Conservation (phyloP, 2,797 vertebrate species). For the Chelon labrosus region DNA sequence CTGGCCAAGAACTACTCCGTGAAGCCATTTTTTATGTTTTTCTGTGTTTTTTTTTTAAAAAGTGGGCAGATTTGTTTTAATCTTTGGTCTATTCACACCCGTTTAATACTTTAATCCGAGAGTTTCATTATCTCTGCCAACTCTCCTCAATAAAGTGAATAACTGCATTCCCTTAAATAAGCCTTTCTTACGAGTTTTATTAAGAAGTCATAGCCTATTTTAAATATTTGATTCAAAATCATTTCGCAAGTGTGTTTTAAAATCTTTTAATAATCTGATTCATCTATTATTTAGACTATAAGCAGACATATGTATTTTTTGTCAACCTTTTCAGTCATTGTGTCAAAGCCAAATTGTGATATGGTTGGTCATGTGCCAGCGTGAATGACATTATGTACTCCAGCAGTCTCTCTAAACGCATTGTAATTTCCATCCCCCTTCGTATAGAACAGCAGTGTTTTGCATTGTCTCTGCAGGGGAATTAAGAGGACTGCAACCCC, state of each 20-base stretch:
- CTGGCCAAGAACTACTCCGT: no score
- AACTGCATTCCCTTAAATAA: not conserved
- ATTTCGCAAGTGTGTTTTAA: not conserved
- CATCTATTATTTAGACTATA: slow-evolving; percentile 12
- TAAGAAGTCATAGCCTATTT: not conserved
- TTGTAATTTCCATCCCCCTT: slow-evolving; percentile 25
- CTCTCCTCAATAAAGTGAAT: not conserved
- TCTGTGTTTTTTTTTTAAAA: no score
- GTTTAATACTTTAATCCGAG: not conserved
- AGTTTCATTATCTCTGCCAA: not conserved
- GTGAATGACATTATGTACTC: slow-evolving; percentile 34
- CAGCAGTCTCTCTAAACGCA: slow-evolving; percentile 37
- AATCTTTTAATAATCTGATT: not conserved
- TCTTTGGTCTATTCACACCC: not conserved
- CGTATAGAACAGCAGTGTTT: slow-evolving; percentile 31
- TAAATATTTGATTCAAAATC: not conserved
- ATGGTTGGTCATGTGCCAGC: slow-evolving; percentile 35
- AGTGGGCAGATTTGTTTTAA: not conserved
- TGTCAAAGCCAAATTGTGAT: slow-evolving; percentile 12
- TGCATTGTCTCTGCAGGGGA: slow-evolving; percentile 59
- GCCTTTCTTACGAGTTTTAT: not conserved
- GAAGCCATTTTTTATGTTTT: no score
- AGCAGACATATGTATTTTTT: not conserved
- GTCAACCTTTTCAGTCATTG: slow-evolving; percentile 27
- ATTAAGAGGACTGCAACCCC: slow-evolving; percentile 62